Evolutionary conservation across 2,113 vertebrate species (phyloP), one percentile per base, ranked within the genome.

Genomic region (Syngnathus typhle): DNA sequence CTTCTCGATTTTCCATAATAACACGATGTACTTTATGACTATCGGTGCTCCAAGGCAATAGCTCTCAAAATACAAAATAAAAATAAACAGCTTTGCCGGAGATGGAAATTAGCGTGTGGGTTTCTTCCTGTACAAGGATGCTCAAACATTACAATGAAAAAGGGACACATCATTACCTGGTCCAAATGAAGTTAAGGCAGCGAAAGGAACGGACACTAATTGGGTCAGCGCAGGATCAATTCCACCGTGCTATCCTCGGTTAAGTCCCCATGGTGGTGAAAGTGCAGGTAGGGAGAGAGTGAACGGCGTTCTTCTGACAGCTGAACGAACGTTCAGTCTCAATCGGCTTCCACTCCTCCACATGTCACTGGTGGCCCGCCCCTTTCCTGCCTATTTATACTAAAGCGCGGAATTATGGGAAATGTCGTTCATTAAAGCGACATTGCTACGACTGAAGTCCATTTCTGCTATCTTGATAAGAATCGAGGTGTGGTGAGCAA

Each of bases 281-380:
- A 77, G 56, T 86, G 88, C 87, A 82, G 84, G 85, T 87, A 68
- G 72, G 70, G 76, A 79, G 60, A 78, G 79, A 66, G 64, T 18
- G 77, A 81, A 81, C 85, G 44, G 82, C 67, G 86, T 84, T 86
- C 78, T 88, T 85, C 82, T 81, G 78, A 83, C 86, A 86, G 87
- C 76, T 85, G 76, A 80, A 77, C 69, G 87, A 60, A 77, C 82
- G 82, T 78, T 82, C 81, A 61, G 74, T 68, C 66, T 81, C 82
- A 84, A 88, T 86, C 86, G 84, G 71, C 82, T 79, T 82, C 76
- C 83, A 88, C 87, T 86, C 89, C 88, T 92, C 88, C 90, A 91
- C 91, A 90, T 87, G 91, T 86, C 85, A 75, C 65, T 7, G 65
- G 38, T 71, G 85, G 75, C 79, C 88, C 89, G 89, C 90, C 89